Conservation (phyloP, 2,888 invertebrate species). For the Itoplectis maculator region DNA sequence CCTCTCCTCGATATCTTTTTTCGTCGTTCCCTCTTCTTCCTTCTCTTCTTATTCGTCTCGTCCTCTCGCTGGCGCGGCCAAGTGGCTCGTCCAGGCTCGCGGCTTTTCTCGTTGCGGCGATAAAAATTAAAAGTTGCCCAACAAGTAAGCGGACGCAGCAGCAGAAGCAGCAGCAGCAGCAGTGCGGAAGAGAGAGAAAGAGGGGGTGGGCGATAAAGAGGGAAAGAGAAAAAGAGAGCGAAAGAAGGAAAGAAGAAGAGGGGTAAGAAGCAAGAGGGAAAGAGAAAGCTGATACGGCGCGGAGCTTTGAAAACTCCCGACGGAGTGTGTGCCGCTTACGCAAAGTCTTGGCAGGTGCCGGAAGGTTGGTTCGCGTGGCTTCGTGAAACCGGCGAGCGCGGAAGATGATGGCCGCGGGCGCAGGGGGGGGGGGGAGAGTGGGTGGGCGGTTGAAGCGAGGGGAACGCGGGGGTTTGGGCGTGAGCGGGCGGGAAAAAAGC, state of each 20-base stretch:
- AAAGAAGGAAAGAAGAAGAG: no score
- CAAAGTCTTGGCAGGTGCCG: conserved; percentile 56
- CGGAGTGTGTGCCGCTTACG: conserved; percentile 44
- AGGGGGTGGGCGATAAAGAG: no score
- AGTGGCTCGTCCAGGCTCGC: conserved; percentile 19
- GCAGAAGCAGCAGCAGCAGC: background rate
- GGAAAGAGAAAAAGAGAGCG: no score
- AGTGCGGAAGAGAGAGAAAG: no score
- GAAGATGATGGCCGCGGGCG: conserved; percentile 12
- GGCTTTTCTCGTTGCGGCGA: conserved; percentile 62
- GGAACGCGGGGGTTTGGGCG: no score
- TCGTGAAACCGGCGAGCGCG: conserved; percentile 14
- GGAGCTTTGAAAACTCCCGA: conserved; percentile 61
- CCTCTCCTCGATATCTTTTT: conserved; percentile 8
- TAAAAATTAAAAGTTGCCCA: conserved; percentile 67
- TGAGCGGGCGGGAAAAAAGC: background rate
- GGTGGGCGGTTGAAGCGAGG: no score
- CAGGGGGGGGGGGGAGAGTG: conserved; percentile 1
- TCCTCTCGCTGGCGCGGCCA: conserved; percentile 1
- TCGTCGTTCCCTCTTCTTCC: background rate
- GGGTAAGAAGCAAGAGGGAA: background rate
- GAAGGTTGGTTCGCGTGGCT: conserved; percentile 41
- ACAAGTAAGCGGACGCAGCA: conserved; percentile 58
- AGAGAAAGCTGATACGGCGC: conserved; percentile 6
- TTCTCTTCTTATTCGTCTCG: background rate